These are phyloP conservation scores for Morbakka virulenta DNA, from an alignment of 30 jellyfish, hydroid and myxozoan species.

Conservation along the genomic window DNA sequence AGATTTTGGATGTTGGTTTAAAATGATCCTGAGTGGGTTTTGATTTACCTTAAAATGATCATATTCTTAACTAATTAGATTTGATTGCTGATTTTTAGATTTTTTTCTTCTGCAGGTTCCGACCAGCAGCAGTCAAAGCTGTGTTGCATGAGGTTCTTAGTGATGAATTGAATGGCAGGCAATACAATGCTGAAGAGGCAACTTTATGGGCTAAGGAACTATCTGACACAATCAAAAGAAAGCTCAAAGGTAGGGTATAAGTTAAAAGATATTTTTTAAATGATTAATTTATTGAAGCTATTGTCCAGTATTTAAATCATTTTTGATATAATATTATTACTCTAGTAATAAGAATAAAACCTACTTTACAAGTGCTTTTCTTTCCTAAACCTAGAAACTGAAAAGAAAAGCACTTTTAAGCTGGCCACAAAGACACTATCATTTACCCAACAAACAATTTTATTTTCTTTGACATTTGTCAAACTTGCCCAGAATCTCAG, in stretches of 20 bases:
- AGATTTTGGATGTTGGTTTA: too few relatives aligned
- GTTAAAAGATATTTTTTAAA: neutral
- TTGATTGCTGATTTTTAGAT: too few relatives aligned
- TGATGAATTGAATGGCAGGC: conserved; percentile 90
- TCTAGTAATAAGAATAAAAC: too few relatives aligned
- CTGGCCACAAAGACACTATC: too few relatives aligned
- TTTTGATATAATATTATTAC: neutral
- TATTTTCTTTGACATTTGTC: too few relatives aligned
- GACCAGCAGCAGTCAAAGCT: conserved; percentile 83
- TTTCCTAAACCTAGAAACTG: too few relatives aligned
- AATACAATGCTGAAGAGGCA: conserved; percentile 84
- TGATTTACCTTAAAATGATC: too few relatives aligned
- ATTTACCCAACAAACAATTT: too few relatives aligned
- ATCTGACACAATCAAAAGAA: conserved; percentile 81
- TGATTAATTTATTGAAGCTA: neutral
- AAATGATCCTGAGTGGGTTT: too few relatives aligned
- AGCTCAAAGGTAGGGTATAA: conserved; percentile 64
- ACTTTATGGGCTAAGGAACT: conserved; percentile 70
- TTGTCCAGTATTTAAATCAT: neutral
- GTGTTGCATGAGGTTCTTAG: conserved; percentile 74
- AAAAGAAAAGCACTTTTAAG: too few relatives aligned
- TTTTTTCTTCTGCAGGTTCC: conserved; percentile 38
- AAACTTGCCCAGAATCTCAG: too few relatives aligned
- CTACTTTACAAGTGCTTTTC: neutral
- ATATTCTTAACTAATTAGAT: too few relatives aligned